A percentile compares a stretch with the other conserved stretches of the same genome.
Evolutionary conservation across 2,113 vertebrate genomes (phyloP).

Genomic region (Neodon shergylaensis): DNA sequence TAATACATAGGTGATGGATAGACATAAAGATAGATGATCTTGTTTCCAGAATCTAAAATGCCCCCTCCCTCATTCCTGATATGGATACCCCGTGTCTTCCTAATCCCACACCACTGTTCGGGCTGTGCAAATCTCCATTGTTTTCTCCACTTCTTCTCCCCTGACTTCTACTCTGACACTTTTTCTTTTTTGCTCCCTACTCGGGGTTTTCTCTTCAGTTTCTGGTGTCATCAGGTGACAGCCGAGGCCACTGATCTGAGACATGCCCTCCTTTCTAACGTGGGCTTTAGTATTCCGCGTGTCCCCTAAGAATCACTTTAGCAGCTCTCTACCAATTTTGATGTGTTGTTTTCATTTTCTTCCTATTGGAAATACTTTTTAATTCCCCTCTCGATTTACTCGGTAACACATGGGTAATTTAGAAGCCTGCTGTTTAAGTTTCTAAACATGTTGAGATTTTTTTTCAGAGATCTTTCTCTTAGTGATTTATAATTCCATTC

Average conservation of each 20-base stretch:
- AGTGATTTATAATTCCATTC: conserved; percentile 13
- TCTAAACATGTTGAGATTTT: conserved; percentile 55
- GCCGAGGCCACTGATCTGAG: conserved; percentile 11
- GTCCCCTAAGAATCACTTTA: background rate
- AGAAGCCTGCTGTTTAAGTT: conserved; percentile 36
- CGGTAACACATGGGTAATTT: conserved; percentile 14
- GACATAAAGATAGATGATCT: background rate
- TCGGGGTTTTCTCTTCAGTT: background rate
- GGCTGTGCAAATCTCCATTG: conserved; percentile 13
- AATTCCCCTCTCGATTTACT: conserved; percentile 39
- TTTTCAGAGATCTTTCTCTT: conserved; percentile 38
- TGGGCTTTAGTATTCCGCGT: background rate
- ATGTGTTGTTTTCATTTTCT: conserved; percentile 13
- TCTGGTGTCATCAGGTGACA: conserved; percentile 18
- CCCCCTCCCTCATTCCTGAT: background rate
- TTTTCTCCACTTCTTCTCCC: conserved; percentile 31
- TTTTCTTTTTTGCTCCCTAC: conserved; percentile 28
- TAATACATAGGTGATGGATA: background rate
- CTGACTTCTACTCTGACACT: conserved; percentile 5
- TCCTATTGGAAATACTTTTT: background rate
- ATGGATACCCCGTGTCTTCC: background rate
- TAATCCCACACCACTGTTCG: background rate
- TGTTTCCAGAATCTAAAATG: background rate
- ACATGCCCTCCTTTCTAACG: background rate
- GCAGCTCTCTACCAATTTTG: background rate